Evolutionary conservation across 2,113 vertebrate species (phyloP).

Genomic region (Zosterops borbonicus): DNA sequence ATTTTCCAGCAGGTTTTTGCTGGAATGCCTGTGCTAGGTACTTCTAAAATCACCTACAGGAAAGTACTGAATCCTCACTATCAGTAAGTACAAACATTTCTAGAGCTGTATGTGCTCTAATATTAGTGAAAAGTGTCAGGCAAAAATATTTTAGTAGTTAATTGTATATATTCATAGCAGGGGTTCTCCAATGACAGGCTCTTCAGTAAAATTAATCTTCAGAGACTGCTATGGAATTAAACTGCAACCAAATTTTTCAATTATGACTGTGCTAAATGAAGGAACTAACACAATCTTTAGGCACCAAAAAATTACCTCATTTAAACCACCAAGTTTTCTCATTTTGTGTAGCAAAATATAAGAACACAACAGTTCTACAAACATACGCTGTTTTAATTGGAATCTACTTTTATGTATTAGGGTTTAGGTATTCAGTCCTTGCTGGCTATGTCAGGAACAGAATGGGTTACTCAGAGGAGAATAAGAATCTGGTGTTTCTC

Average conservation of each 20-base stretch:
- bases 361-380: background rate
- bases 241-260: background rate
- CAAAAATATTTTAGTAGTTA: background rate
- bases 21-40: background rate
- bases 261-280: background rate
- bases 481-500: background rate
- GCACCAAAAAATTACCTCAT: background rate
- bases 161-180: background rate
- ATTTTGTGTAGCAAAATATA: background rate
- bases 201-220: background rate
- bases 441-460: background rate
- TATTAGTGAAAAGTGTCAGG: background rate
- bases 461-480: background rate
- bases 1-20: background rate
- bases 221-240: background rate
- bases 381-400: background rate
- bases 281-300: background rate
- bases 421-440: background rate
- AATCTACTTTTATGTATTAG: background rate
- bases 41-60: background rate
- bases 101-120: background rate
- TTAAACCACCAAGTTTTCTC: background rate
- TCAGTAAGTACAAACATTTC: background rate
- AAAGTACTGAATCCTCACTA: background rate
- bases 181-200: background rate